These are phyloP conservation scores for Lampris incognitus DNA, from an alignment of 2,113 vertebrate species.

Conservation along the genomic window DNA sequence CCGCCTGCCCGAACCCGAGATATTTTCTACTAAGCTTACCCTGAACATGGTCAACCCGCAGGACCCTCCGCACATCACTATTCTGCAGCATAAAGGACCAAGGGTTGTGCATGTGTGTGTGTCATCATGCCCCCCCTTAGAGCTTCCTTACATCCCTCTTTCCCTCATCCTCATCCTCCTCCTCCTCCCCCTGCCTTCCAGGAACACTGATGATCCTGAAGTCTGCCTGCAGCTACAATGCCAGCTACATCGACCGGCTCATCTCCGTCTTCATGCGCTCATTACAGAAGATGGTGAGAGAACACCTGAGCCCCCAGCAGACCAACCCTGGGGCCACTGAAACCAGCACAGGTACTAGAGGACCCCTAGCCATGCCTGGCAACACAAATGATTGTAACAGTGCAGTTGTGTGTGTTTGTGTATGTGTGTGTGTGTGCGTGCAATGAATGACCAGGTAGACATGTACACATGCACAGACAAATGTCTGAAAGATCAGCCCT, in stretches of 20 bases:
- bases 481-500: too few species aligned
- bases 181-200: conserved; percentile 56
- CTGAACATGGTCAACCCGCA: too few species aligned
- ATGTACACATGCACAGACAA: too few species aligned
- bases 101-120: conserved; percentile 8
- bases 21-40: too few species aligned
- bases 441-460: too few species aligned
- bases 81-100: conserved; percentile 24
- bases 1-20: too few species aligned
- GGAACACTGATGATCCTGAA: conserved; percentile 98
- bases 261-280: conserved; percentile 98
- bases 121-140: conserved; percentile 9
- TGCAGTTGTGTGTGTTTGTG: too few species aligned
- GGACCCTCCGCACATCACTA: background rate
- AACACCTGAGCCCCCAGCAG: conserved; percentile 91
- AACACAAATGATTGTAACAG: too few species aligned
- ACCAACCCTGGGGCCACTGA: conserved; percentile 87
- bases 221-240: conserved; percentile 95
- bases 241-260: conserved; percentile 96
- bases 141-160: conserved; percentile 2
- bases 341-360: conserved; percentile 86
- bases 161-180: background rate
- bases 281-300: conserved; percentile 96
- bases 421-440: too few species aligned
- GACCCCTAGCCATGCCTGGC: too few species aligned